Percentiles rank a stretch among this genome's conserved stretches.
Conservation (phyloP, 2,888 invertebrate genomes). For the Oeneis ivallda region DNA sequence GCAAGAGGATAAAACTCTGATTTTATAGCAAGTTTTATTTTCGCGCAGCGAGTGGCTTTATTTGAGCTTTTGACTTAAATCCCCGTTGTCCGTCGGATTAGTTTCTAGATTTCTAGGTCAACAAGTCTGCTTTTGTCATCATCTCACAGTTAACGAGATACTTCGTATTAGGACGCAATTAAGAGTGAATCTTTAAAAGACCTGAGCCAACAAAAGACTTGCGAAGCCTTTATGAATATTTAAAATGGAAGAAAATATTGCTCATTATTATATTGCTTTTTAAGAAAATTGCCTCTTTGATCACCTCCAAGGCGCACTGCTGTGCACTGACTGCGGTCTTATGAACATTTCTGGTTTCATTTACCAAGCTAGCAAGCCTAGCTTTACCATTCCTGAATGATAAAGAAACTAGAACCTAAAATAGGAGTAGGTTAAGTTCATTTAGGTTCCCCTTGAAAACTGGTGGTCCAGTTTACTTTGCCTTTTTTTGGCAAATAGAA, state of each 20-base stretch:
- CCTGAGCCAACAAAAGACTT: conserved; percentile 1
- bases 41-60: conserved; percentile 5
- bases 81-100: conserved; percentile 32
- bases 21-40: conserved; percentile 13
- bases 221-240: neutral
- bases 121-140: conserved; percentile 37
- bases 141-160: conserved; percentile 37
- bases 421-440: no score
- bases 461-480: no score
- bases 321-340: no score
- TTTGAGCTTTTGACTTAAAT: conserved; percentile 22
- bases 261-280: neutral
- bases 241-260: neutral
- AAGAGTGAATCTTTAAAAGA: conserved; percentile 9
- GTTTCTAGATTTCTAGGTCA: conserved; percentile 39
- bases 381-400: no score
- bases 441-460: no score
- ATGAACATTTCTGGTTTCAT: no score
- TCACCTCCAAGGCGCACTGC: no score
- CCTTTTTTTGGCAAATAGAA: no score
- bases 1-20: neutral
- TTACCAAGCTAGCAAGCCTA: no score
- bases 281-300: no score
- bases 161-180: conserved; percentile 33
- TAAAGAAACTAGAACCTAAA: no score